Evolutionary conservation across 2,797 vertebrate species (phyloP), one percentile per base, ranked within the genome.

Genomic region (Hozukius guyotensis): DNA sequence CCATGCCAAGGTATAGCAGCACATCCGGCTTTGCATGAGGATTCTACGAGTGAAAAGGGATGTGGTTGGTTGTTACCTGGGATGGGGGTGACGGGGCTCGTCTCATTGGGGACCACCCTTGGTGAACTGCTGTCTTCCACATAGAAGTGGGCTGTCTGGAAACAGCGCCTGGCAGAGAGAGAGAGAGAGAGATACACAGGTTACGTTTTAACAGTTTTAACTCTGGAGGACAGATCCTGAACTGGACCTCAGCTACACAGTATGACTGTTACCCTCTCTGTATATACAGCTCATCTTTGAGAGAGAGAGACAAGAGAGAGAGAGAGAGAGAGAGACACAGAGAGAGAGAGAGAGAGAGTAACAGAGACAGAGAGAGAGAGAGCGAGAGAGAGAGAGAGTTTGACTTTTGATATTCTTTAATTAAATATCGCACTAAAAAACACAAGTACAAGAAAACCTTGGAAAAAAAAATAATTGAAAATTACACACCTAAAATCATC

Each of bases 101-200:
- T 97, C 89, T 98, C 97, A 94, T 97, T 97, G 88, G 97, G 95
- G 80, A 98, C 97, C 90, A 98, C 97, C 80, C 97, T 93, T 29
- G 97, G 97, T 5, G 97, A 98, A 67, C 82, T 96, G 94, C 96
- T 97, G 93, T 99, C 98, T 72, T 99, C 98, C 89, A 98, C 97
- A 57, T 98, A 97, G 93, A 99, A 97, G 93, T 99, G 97, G 67
- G 97, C 97, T 12, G 97, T 97, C 90, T 99, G 98, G 89, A 99
- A 99, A 96, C 97, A 99, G 93, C 98, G 98, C 92, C 98, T 99
- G 78, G 6, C 6, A 68, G 5, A 55, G 4, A 73, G 10, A 85
- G 18, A 78, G 42, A 31, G 29, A 31, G 2, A n/a, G n/a, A n/a
- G n/a, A n/a, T n/a, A 27, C 3, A 27, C 29, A 69, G 24, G 57